phyloP scores from a whole-genome alignment of 2,797 vertebrate genomes.

The Sebastes itinus region DNA sequence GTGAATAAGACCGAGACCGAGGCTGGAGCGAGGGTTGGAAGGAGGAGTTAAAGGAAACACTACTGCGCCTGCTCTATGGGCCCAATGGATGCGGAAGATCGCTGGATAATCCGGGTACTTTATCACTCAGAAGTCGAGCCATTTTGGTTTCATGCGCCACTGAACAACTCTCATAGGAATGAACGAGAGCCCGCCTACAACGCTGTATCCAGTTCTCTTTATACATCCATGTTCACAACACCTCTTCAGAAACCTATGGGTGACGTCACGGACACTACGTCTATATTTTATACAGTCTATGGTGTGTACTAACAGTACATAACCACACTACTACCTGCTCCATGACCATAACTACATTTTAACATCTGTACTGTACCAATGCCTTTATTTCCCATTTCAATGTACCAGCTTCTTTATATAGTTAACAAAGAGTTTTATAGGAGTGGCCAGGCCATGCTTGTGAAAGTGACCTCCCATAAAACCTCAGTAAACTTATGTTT shows the following conservation, averaged over 20 bases:
- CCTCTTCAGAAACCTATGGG: too few relatives aligned
- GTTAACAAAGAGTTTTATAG: slow-evolving; percentile 12
- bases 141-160: too few relatives aligned
- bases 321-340: neutral
- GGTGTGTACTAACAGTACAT: too few relatives aligned
- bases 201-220: too few relatives aligned
- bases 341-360: neutral
- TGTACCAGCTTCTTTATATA: neutral
- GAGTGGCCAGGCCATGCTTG: neutral
- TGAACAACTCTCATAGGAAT: too few relatives aligned
- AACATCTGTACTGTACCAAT: neutral
- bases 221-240: too few relatives aligned
- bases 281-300: neutral
- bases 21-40: accelerated
- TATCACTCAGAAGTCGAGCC: too few relatives aligned
- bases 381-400: slow-evolving; percentile 8
- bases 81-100: too few relatives aligned
- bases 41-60: too few relatives aligned
- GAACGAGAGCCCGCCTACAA: accelerated
- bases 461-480: slow-evolving; percentile 10
- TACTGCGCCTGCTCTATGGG: accelerated
- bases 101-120: too few relatives aligned
- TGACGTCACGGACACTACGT: too few relatives aligned
- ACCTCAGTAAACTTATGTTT: slow-evolving; percentile 11
- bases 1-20: too few relatives aligned